Evolutionary conservation across 2,888 invertebrate genomes (phyloP).

Genomic region (Zygogramma bicolorata): DNA sequence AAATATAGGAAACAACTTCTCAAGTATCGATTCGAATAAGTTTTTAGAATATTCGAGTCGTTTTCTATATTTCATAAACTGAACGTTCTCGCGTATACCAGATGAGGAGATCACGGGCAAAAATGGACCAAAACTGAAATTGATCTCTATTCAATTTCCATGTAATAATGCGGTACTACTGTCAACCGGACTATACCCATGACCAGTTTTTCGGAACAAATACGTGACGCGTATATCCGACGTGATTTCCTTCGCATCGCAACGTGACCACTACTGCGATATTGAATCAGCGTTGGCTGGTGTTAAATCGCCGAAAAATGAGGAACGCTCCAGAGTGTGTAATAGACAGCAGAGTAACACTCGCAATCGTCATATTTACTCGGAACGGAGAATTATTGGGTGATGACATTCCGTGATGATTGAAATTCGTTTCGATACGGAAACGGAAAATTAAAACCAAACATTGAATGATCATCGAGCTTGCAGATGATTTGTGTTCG

Average conservation of each 20-base stretch:
- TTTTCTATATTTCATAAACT: too few species aligned
- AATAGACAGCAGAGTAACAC: neutral
- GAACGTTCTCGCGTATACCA: too few species aligned
- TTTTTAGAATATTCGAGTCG: too few species aligned
- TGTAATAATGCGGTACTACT: too few species aligned
- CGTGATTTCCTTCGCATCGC: neutral
- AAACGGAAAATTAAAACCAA: neutral
- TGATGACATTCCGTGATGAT: neutral
- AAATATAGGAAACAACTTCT: too few species aligned
- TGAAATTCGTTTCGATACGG: neutral
- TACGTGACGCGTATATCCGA: neutral
- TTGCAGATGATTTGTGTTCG: neutral
- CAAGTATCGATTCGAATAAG: too few species aligned
- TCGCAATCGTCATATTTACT: neutral
- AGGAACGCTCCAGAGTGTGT: constrained; percentile 1
- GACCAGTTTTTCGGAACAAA: too few species aligned
- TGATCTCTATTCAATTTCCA: too few species aligned
- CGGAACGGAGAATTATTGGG: neutral
- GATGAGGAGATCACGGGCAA: too few species aligned
- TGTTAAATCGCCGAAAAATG: constrained; percentile 8
- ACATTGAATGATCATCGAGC: neutral
- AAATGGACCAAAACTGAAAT: too few species aligned
- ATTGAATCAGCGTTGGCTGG: neutral
- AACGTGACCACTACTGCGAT: neutral
- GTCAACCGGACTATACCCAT: too few species aligned